phyloP scores from a whole-genome alignment of 2,888 invertebrate genomes.

The Cheilosia scutellata region DNA sequence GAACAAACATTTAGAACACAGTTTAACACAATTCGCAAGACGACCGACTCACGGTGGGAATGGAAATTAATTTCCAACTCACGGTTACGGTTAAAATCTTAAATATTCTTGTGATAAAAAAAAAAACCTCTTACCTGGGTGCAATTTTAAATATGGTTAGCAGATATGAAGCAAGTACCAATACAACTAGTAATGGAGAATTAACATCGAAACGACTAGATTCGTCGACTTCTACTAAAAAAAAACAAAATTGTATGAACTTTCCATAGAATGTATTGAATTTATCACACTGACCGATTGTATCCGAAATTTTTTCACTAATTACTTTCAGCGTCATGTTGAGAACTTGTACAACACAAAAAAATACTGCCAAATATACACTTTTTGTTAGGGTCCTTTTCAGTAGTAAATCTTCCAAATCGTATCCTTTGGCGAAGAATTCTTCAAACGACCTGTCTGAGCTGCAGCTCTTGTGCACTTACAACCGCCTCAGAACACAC shows the following conservation, averaged over 20 bases:
- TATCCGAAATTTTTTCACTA: slow-evolving; percentile 12
- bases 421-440: not conserved
- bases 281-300: slow-evolving; percentile 20
- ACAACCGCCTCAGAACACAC: slow-evolving; percentile 20
- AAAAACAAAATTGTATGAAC: not conserved
- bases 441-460: slow-evolving; percentile 32
- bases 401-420: slow-evolving; percentile 2
- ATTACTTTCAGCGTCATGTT: slow-evolving; percentile 29
- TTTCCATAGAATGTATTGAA: not conserved
- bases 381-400: not conserved
- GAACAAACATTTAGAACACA: no score
- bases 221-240: slow-evolving; percentile 10
- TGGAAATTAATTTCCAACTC: no score
- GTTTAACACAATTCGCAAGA: no score
- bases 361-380: not conserved
- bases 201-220: slow-evolving; percentile 48
- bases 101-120: no score
- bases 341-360: slow-evolving; percentile 5
- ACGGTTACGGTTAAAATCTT: no score
- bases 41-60: no score
- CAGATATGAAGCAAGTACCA: slow-evolving; percentile 78
- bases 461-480: slow-evolving; percentile 26
- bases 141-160: slow-evolving; percentile 76
- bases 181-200: slow-evolving; percentile 77
- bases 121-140: slow-evolving; percentile 74